A percentile compares a stretch with the other conserved stretches of the same genome.
These are phyloP conservation scores for Scaptomyza parva DNA, from an alignment of 2,888 invertebrate species.

Conservation along the genomic window DNA sequence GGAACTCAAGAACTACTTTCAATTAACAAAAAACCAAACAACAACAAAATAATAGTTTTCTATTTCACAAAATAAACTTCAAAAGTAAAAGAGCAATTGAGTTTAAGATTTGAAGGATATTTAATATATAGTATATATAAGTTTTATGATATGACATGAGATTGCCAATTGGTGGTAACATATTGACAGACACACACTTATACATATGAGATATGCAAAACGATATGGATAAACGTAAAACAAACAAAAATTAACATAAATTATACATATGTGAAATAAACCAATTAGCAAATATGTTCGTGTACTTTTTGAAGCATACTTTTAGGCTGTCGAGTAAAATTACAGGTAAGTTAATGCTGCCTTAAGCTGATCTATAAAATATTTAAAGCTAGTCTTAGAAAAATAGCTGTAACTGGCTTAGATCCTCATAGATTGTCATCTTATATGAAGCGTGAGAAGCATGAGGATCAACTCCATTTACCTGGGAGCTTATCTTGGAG, in stretches of 20 bases:
- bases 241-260: conserved; percentile 58
- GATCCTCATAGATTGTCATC: too few relatives aligned
- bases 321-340: not conserved
- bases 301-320: not conserved
- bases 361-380: not conserved
- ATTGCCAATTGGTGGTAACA: conserved; percentile 38
- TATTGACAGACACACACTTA: conserved; percentile 31
- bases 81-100: conserved; percentile 70
- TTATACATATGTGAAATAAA: conserved; percentile 77
- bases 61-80: conserved; percentile 58
- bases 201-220: conserved; percentile 68
- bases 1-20: conserved; percentile 67
- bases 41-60: conserved; percentile 70
- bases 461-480: too few relatives aligned
- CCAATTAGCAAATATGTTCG: conserved; percentile 62
- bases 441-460: not conserved
- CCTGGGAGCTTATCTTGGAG: too few relatives aligned
- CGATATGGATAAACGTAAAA: conserved; percentile 35
- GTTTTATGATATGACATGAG: conserved; percentile 65
- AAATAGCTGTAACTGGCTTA: too few relatives aligned
- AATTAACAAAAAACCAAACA: conserved; percentile 57
- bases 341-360: not conserved
- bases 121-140: conserved; percentile 62
- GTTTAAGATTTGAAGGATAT: conserved; percentile 70
- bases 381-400: not conserved